These are phyloP conservation scores for Geophilus truncorum DNA, from an alignment of 2,888 invertebrate species.

Conservation along the genomic window DNA sequence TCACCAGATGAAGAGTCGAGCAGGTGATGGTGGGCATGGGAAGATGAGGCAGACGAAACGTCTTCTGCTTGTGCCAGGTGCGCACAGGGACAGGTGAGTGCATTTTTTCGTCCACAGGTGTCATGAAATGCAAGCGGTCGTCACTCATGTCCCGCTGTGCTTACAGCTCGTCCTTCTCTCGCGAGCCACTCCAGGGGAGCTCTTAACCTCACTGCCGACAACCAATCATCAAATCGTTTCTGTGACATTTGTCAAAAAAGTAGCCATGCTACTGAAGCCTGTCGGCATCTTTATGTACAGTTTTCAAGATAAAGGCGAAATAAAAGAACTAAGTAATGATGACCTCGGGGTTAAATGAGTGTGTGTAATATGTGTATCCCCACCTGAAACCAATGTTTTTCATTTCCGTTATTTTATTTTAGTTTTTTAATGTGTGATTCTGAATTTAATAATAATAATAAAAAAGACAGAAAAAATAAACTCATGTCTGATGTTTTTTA, in stretches of 20 bases:
- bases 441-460: too few relatives aligned
- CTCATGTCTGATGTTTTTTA: too few relatives aligned
- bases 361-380: neutral
- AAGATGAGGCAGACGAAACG: constrained; percentile 12
- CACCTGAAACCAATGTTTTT: neutral
- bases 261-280: constrained; percentile 1
- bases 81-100: neutral
- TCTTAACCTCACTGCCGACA: neutral
- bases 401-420: too few relatives aligned
- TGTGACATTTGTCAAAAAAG: constrained; percentile 6
- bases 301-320: neutral
- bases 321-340: neutral
- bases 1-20: constrained; percentile 1
- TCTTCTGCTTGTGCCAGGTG: constrained; percentile 1
- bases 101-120: constrained; percentile 20
- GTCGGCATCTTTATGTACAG: neutral
- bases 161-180: constrained; percentile 20
- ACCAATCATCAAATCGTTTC: constrained; percentile 12
- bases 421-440: too few relatives aligned
- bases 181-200: neutral
- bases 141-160: constrained; percentile 12
- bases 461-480: too few relatives aligned
- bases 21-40: neutral
- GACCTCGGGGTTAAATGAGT: neutral
- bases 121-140: constrained; percentile 11